phyloP scores from a whole-genome alignment of 2,888 invertebrate species.

The Pyrochroa serraticornis region DNA sequence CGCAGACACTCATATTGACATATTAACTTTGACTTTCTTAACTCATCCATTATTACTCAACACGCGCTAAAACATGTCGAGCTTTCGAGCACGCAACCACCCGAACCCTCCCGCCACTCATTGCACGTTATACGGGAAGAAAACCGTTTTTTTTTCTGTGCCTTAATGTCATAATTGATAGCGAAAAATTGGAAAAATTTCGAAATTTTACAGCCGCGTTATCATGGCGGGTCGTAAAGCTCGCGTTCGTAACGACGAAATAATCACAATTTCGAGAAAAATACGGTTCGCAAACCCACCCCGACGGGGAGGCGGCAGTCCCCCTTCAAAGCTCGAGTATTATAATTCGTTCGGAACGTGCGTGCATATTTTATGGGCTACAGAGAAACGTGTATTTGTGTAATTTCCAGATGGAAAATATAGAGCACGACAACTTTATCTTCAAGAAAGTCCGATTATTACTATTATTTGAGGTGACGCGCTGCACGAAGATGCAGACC shows the following conservation, averaged over 20 bases:
- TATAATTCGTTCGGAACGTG: conserved; percentile 45
- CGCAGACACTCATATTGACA: conserved; percentile 49
- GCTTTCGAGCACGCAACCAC: too few species aligned
- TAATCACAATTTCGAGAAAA: conserved; percentile 3
- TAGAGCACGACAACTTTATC: conserved; percentile 48
- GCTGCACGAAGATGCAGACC: conserved; percentile 21
- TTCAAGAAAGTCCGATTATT: conserved; percentile 38
- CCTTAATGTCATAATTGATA: too few species aligned
- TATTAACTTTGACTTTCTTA: conserved; percentile 44
- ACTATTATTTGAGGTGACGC: conserved; percentile 25
- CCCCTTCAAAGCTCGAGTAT: conserved; percentile 35
- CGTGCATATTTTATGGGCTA: conserved; percentile 50
- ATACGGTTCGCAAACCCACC: conserved; percentile 2
- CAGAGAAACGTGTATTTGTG: conserved; percentile 48
- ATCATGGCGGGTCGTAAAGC: too few species aligned
- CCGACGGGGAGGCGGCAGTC: neutral
- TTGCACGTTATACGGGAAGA: too few species aligned
- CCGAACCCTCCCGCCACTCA: too few species aligned
- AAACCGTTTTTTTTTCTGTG: too few species aligned
- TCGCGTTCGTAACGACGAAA: neutral
- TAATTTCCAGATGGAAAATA: conserved; percentile 53
- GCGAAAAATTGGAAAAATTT: too few species aligned
- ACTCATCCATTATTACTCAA: conserved; percentile 25
- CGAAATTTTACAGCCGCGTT: too few species aligned
- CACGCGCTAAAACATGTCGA: too few species aligned